These are phyloP conservation scores for Epinephelus cyanopodus DNA, from an alignment of 2,113 vertebrate species.

Conservation along the genomic window DNA sequence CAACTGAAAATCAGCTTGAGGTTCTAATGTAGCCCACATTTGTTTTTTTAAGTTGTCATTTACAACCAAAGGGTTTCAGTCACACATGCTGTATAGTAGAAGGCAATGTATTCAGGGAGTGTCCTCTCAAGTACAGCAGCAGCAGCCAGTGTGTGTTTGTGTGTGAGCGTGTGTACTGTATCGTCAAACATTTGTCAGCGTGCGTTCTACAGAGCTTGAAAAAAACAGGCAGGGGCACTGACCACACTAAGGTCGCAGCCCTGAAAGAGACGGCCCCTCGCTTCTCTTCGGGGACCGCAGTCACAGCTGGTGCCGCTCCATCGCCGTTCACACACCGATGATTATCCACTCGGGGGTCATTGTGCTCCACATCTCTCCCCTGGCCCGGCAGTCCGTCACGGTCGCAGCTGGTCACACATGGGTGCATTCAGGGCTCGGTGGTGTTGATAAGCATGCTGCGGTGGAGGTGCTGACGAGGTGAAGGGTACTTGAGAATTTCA, in stretches of 20 bases:
- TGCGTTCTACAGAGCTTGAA: conserved; percentile 20
- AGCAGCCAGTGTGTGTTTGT: not conserved
- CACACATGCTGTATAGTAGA: not conserved
- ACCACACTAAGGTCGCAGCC: conserved; percentile 43
- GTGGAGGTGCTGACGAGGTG: conserved; percentile 45
- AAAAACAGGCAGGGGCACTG: conserved; percentile 29
- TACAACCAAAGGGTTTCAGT: not conserved
- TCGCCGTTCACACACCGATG: conserved; percentile 65
- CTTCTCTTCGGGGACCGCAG: conserved; percentile 45
- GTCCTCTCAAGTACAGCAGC: not conserved
- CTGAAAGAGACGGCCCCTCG: conserved; percentile 26
- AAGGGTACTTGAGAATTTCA: conserved; percentile 36
- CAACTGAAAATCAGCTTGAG: not conserved
- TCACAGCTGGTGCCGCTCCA: conserved; percentile 62
- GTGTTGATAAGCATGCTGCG: conserved; percentile 56
- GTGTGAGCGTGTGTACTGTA: not conserved
- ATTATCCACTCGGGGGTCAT: conserved; percentile 67
- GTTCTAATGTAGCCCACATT: not conserved
- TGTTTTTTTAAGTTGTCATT: not conserved
- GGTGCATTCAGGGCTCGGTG: conserved; percentile 42
- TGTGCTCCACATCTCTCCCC: conserved; percentile 45
- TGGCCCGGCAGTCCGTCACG: conserved; percentile 29
- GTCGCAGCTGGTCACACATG: conserved; percentile 60
- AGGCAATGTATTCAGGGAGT: not conserved
- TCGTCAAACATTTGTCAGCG: conserved; percentile 35